These are phyloP conservation scores for Champsocephalus esox DNA, from an alignment of 2,797 vertebrate genomes.

Conservation along the genomic window DNA sequence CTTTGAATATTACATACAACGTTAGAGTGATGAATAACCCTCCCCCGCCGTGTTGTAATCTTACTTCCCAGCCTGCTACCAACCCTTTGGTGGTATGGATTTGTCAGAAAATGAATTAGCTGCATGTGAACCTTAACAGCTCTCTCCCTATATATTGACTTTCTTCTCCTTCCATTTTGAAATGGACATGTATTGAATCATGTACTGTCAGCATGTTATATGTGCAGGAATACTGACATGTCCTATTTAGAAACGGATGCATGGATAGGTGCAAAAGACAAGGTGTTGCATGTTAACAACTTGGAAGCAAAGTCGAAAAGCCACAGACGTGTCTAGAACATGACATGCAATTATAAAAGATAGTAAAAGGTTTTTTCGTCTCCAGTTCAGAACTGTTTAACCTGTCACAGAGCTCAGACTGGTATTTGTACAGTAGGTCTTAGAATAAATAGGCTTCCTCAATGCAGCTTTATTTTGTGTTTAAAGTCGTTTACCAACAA, in stretches of 20 bases:
- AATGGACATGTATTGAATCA: not conserved
- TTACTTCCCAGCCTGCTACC: not conserved
- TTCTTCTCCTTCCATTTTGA: not conserved
- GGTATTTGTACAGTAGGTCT: not conserved
- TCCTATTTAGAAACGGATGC: not conserved
- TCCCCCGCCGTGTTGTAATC: slow-evolving; percentile 15
- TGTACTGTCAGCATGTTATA: not conserved
- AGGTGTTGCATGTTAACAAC: slow-evolving; percentile 23
- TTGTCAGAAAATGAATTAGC: slow-evolving; percentile 20
- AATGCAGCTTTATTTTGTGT: slow-evolving; percentile 14
- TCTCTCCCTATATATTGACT: not conserved
- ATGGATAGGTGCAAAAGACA: not conserved
- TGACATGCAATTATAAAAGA: slow-evolving; percentile 13
- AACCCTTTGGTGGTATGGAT: not conserved
- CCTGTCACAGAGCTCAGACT: slow-evolving; percentile 10
- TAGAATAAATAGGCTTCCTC: slow-evolving; percentile 1
- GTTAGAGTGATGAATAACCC: slow-evolving; percentile 33
- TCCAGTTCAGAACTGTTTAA: slow-evolving; percentile 13
- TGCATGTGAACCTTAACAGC: not conserved
- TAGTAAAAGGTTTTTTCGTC: slow-evolving; percentile 5
- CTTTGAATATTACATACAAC: slow-evolving; percentile 37
- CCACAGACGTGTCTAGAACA: slow-evolving; percentile 3
- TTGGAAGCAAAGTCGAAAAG: slow-evolving; percentile 47
- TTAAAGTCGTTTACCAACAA: not conserved
- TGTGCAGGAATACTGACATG: not conserved